Percentiles rank a stretch among this genome's conserved stretches.
phyloP scores from a whole-genome alignment of 2,797 vertebrate species.

The Notolabrus celidotus region DNA sequence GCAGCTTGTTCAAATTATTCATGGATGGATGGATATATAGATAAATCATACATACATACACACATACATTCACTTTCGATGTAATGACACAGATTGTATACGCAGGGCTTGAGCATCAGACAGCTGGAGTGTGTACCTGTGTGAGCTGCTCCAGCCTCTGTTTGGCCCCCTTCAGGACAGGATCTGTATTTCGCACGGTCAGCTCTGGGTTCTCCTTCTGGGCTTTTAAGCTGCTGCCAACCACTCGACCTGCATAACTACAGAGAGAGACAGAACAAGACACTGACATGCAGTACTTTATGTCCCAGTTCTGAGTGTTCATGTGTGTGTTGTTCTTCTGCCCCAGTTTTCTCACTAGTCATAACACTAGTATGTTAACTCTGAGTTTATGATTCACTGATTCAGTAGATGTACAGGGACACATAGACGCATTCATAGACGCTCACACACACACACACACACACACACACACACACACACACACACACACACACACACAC shows the following conservation, averaged over 20 bases:
- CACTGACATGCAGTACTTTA: constrained; percentile 39
- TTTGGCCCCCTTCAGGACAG: constrained; percentile 85
- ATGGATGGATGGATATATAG: no score
- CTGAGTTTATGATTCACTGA: constrained; percentile 30
- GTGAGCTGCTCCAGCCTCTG: constrained; percentile 86
- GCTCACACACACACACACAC: no score
- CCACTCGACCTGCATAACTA: constrained; percentile 89
- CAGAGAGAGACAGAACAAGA: constrained; percentile 44
- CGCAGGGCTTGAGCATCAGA: no score
- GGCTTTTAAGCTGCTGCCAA: constrained; percentile 87
- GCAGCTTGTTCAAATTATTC: no score
- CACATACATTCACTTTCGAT: no score
- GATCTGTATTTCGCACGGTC: constrained; percentile 86
- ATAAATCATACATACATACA: no score
- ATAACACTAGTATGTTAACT: constrained; percentile 28
- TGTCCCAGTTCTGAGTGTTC: constrained; percentile 47
- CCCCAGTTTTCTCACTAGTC: constrained; percentile 56
- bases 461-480: no score
- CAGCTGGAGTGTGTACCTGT: constrained; percentile 59
- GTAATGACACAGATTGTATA: no score
- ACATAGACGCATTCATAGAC: not conserved
- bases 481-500: no score
- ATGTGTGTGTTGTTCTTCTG: constrained; percentile 33
- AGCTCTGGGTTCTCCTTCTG: constrained; percentile 91
- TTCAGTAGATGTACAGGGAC: constrained; percentile 16